phyloP scores from a whole-genome alignment of 2,888 invertebrate genomes.

The Drosophila ezoana region DNA sequence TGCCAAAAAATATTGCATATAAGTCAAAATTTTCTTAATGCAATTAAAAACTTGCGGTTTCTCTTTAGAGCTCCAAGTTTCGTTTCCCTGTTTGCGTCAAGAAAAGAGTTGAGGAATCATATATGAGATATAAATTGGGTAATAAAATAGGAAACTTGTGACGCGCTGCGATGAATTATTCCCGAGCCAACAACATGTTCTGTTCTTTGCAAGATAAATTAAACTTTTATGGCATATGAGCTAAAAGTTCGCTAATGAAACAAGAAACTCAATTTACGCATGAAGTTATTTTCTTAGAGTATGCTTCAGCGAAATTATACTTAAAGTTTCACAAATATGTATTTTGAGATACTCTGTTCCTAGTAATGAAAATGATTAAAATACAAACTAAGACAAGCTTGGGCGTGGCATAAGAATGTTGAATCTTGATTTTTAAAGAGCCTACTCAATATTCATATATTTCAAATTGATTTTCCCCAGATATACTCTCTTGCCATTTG shows the following conservation, averaged over 20 bases:
- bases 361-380: no score
- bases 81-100: not conserved
- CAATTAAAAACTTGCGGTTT: conserved; percentile 31
- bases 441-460: no score
- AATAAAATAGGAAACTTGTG: conserved; percentile 2
- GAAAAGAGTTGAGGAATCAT: not conserved
- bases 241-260: conserved; percentile 31
- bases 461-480: no score
- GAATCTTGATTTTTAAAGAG: no score
- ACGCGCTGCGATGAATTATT: conserved; percentile 15
- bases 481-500: not conserved
- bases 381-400: not conserved
- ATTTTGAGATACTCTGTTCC: no score
- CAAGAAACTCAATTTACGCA: conserved; percentile 8
- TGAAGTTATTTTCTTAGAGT: conserved; percentile 2
- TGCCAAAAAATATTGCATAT: not conserved
- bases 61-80: conserved; percentile 10
- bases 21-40: conserved; percentile 8
- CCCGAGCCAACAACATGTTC: not conserved
- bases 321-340: no score
- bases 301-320: conserved; percentile 7
- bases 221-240: conserved; percentile 3
- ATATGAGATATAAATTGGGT: conserved; percentile 4
- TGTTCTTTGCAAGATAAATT: conserved; percentile 1
- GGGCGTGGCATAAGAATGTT: no score